phyloP scores from a whole-genome alignment of 1,140 invertebrate species.

The Thalassaphorura encarpata region DNA sequence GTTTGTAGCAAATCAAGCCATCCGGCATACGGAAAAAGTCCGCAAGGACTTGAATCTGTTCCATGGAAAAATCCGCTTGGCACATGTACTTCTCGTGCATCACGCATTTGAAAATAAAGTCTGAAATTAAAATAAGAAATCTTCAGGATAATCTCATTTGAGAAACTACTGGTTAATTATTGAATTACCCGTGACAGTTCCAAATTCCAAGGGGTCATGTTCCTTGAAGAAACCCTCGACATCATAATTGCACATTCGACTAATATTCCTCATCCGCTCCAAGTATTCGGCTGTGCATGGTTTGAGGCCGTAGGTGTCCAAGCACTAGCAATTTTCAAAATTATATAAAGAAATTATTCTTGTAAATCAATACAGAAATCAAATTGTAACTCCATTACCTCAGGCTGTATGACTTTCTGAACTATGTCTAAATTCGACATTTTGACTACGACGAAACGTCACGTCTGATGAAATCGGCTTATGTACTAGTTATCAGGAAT shows the following conservation, averaged over 20 bases:
- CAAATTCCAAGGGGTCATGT: constrained; percentile 31
- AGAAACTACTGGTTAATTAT: not conserved
- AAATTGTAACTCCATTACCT: constrained; percentile 11
- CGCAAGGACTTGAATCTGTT: constrained; percentile 22
- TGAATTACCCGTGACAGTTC: constrained; percentile 24
- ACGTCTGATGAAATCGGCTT: not conserved
- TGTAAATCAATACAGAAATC: not conserved
- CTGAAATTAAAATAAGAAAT: constrained; percentile 10
- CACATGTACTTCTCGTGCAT: constrained; percentile 31
- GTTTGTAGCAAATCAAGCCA: constrained; percentile 25
- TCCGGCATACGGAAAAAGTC: constrained; percentile 31
- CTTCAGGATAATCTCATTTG: not conserved
- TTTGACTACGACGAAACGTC: not conserved
- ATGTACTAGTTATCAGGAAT: not conserved
- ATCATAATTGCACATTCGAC: constrained; percentile 10
- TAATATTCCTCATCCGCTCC: constrained; percentile 24
- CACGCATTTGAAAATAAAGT: constrained; percentile 29
- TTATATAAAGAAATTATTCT: not conserved
- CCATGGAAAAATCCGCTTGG: constrained; percentile 20
- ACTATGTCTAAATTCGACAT: constrained; percentile 28
- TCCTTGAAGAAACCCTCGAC: constrained; percentile 21
- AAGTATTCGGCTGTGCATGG: constrained; percentile 29
- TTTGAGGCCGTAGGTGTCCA: constrained; percentile 28
- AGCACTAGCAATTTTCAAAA: constrained; percentile 12
- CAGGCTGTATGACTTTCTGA: constrained; percentile 16